These are phyloP conservation scores for Zhuqinia jingwanae DNA, from an alignment of 2,888 invertebrate genomes.

Conservation along the genomic window DNA sequence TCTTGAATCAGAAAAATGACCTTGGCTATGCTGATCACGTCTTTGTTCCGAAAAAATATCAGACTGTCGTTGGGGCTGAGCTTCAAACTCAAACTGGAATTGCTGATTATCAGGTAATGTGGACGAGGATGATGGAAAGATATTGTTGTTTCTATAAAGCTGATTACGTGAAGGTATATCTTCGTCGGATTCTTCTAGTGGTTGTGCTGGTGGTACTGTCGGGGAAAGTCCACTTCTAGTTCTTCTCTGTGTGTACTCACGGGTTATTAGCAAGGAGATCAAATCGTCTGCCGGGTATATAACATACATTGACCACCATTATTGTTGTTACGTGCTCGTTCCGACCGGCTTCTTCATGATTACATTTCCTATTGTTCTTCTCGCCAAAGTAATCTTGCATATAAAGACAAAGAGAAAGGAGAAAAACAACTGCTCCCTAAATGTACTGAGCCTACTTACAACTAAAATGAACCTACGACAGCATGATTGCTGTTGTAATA, in stretches of 20 bases:
- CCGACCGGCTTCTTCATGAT: conserved; percentile 68
- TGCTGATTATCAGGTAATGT: conserved; percentile 44
- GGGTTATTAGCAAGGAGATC: conserved; percentile 76
- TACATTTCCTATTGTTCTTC: conserved; percentile 54
- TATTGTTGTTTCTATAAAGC: conserved; percentile 42
- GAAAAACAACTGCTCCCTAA: conserved; percentile 48
- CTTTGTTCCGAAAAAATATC: conserved; percentile 55
- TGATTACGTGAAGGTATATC: conserved; percentile 50
- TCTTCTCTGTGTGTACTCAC: conserved; percentile 73
- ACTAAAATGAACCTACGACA: conserved; percentile 18
- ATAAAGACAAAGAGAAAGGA: conserved; percentile 32
- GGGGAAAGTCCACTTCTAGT: conserved; percentile 66
- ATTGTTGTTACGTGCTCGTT: conserved; percentile 69
- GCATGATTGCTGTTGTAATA: conserved; percentile 4
- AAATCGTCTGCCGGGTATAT: conserved; percentile 79
- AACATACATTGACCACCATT: conserved; percentile 79
- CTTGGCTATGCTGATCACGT: conserved; percentile 54
- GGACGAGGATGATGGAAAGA: conserved; percentile 19
- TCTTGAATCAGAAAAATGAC: conserved; percentile 50
- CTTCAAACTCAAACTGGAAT: conserved; percentile 32
- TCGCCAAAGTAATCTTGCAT: conserved; percentile 8
- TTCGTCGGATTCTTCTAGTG: conserved; percentile 41
- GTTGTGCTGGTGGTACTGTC: conserved; percentile 60
- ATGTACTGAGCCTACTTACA: conserved; percentile 5
- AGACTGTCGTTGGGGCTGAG: conserved; percentile 31